phyloP scores from a whole-genome alignment of 2,797 vertebrate genomes.

The Borostomias antarcticus region DNA sequence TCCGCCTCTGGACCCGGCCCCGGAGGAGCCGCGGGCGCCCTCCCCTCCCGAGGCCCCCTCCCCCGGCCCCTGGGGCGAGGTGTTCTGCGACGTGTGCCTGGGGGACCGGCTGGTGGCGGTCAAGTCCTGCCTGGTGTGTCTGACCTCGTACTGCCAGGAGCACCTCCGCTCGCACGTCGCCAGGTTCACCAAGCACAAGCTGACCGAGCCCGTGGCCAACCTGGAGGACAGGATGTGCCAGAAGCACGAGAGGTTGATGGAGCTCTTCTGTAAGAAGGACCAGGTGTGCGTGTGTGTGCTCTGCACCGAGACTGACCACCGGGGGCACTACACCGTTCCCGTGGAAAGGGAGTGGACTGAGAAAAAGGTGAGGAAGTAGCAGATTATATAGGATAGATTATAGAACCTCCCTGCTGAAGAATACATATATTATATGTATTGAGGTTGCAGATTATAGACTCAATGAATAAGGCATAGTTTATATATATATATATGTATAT shows the following conservation, averaged over 20 bases:
- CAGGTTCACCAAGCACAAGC: conserved; percentile 80
- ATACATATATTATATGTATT: neutral
- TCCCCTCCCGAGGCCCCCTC: too few relatives aligned
- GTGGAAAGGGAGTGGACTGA: conserved; percentile 79
- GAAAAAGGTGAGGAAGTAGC: conserved; percentile 67
- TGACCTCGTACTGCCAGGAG: conserved; percentile 80
- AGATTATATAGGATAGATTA: neutral
- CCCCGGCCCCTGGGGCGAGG: conserved; percentile 59
- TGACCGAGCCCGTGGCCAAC: conserved; percentile 78
- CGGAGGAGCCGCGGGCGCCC: too few relatives aligned
- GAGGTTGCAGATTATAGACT: too few relatives aligned
- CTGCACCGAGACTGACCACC: conserved; percentile 80
- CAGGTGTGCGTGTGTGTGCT: conserved; percentile 81
- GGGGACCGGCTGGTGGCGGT: conserved; percentile 63
- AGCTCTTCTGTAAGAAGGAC: conserved; percentile 82
- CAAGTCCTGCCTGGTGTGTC: conserved; percentile 79
- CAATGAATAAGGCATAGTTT: too few relatives aligned
- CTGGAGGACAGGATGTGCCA: conserved; percentile 82
- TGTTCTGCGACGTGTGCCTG: conserved; percentile 77
- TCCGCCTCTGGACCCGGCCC: conserved; percentile 28
- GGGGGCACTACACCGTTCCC: conserved; percentile 78
- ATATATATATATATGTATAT: too few relatives aligned
- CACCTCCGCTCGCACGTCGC: conserved; percentile 72
- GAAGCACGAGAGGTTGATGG: conserved; percentile 78
- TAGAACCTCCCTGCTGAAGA: neutral